Evolutionary conservation across 2,113 vertebrate species (phyloP).

Genomic region (Daphoenositta chrysoptera): DNA sequence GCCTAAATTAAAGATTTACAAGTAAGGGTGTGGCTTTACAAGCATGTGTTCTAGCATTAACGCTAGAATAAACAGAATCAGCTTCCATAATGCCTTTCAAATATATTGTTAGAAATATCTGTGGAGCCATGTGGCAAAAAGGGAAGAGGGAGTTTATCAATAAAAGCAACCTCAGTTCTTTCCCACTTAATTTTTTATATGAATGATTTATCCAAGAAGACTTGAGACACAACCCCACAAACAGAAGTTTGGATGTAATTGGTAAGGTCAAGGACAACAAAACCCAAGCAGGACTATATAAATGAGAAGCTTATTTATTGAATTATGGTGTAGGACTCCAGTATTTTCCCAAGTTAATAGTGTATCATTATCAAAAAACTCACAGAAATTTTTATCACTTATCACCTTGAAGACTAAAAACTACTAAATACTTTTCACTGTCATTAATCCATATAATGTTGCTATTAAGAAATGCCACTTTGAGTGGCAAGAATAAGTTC

Average conservation of each 20-base stretch:
- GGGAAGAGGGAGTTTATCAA: background rate
- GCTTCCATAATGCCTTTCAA: background rate
- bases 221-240: background rate
- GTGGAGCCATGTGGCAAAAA: background rate
- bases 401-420: background rate
- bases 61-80: background rate
- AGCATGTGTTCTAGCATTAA: background rate
- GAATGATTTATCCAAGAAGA: background rate
- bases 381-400: background rate
- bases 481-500: background rate
- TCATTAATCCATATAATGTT: background rate
- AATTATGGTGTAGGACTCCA: background rate
- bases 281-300: background rate
- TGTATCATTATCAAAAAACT: background rate
- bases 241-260: background rate
- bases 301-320: background rate
- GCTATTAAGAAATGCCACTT: background rate
- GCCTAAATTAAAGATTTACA: background rate
- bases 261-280: background rate
- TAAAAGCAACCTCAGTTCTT: background rate
- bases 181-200: background rate
- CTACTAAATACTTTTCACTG: background rate
- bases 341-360: background rate
- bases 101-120: background rate
- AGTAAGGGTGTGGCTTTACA: background rate